Percentiles rank a stretch among this genome's conserved stretches.
Conservation (phyloP, 2,888 invertebrate genomes). For the Flexamia atlantica region DNA sequence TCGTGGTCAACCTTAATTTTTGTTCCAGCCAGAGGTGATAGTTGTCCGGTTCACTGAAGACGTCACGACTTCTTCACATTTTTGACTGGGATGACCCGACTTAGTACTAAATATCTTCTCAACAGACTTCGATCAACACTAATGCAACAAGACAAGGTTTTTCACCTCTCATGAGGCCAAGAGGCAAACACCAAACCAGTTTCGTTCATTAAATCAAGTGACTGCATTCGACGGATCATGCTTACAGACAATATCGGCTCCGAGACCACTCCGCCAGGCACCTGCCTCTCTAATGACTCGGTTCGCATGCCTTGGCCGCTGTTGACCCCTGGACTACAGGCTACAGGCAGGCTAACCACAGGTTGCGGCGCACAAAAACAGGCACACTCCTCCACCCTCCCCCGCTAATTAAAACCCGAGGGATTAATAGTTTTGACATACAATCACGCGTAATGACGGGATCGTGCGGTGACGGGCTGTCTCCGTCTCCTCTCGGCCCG, state of each 20-base stretch:
- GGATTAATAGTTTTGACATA: conserved; percentile 50
- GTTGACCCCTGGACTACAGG: background rate
- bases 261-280: background rate
- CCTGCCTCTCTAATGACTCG: background rate
- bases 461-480: background rate
- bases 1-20: too few relatives aligned
- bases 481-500: background rate
- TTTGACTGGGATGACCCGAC: too few relatives aligned
- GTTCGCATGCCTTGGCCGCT: background rate
- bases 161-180: too few relatives aligned
- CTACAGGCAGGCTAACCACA: background rate
- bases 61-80: too few relatives aligned
- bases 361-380: background rate
- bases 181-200: too few relatives aligned
- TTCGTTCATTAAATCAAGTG: background rate
- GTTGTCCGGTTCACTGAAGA: too few relatives aligned
- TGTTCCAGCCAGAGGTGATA: too few relatives aligned
- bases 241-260: background rate
- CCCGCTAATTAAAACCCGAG: conserved; percentile 29
- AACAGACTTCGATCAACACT: too few relatives aligned
- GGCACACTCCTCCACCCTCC: conserved; percentile 1
- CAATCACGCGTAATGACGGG: conserved; percentile 43
- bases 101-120: too few relatives aligned
- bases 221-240: background rate
- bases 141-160: too few relatives aligned